Evolutionary conservation across 2,888 invertebrate genomes (phyloP).

Genomic region (Andrena haemorrhoa): DNA sequence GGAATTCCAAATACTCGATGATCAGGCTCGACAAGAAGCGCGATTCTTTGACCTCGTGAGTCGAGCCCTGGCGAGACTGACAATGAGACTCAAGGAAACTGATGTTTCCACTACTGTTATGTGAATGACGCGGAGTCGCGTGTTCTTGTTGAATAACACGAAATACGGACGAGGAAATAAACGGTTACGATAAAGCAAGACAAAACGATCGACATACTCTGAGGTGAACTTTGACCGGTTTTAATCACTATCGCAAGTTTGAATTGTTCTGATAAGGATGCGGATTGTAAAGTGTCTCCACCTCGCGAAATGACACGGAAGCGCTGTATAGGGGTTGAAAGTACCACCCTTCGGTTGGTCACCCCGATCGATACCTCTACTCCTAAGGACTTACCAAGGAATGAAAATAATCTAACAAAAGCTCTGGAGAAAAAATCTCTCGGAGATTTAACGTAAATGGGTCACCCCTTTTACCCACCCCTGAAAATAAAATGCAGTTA

Average conservation of each 20-base stretch:
- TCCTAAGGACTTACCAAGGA: too few relatives aligned
- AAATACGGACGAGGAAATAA: too few relatives aligned
- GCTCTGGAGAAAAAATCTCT: too few relatives aligned
- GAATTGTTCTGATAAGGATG: background rate
- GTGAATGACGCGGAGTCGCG: background rate
- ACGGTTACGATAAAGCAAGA: background rate
- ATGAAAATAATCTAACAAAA: too few relatives aligned
- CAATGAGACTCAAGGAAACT: background rate
- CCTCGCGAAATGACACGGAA: conserved; percentile 18
- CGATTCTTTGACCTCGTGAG: background rate
- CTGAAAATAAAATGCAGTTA: too few relatives aligned
- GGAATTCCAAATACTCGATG: background rate
- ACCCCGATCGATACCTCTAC: background rate
- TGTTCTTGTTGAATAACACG: background rate
- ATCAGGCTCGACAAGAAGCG: background rate
- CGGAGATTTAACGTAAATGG: too few relatives aligned
- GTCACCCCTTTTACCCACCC: too few relatives aligned
- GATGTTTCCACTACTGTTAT: conserved; percentile 1
- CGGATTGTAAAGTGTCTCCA: conserved; percentile 17
- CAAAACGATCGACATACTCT: background rate
- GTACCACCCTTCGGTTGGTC: background rate
- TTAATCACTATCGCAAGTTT: background rate
- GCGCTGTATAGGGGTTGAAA: background rate
- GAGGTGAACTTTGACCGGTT: background rate
- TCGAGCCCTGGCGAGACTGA: too few relatives aligned